Percentiles rank a stretch among this genome's conserved stretches.
Conservation (phyloP, 2,113 vertebrate species). For the Myotis brandtii region DNA sequence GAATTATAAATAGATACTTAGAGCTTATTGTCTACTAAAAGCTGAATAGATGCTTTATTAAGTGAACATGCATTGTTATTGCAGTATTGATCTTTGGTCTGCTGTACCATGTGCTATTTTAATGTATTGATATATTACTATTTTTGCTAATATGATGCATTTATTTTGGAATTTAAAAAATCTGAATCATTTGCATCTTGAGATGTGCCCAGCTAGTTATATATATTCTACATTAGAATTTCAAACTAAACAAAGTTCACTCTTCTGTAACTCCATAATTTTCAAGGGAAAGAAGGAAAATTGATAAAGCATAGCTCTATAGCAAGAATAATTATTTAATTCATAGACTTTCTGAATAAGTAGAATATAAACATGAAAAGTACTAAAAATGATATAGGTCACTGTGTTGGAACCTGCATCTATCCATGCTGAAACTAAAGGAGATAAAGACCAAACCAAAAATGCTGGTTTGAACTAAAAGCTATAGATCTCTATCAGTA, state of each 20-base stretch:
- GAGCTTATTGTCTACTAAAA: background rate
- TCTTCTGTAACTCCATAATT: background rate
- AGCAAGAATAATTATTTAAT: constrained; percentile 50
- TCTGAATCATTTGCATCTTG: background rate
- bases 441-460: background rate
- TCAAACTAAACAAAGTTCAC: background rate
- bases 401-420: background rate
- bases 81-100: background rate
- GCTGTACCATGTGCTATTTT: background rate
- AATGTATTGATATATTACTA: background rate
- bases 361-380: background rate
- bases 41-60: background rate
- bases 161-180: constrained; percentile 12
- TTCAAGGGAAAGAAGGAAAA: constrained; percentile 14
- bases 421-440: constrained; percentile 5
- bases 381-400: background rate
- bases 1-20: background rate
- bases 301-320: background rate
- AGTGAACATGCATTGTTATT: background rate
- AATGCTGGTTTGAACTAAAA: background rate
- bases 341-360: constrained; percentile 16
- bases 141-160: constrained; percentile 9
- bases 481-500: background rate
- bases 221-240: constrained; percentile 18
- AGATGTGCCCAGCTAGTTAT: background rate